A percentile compares a stretch with the other conserved stretches of the same genome.
phyloP scores from a whole-genome alignment of 2,888 invertebrate species.

The Calameuta idolon region DNA sequence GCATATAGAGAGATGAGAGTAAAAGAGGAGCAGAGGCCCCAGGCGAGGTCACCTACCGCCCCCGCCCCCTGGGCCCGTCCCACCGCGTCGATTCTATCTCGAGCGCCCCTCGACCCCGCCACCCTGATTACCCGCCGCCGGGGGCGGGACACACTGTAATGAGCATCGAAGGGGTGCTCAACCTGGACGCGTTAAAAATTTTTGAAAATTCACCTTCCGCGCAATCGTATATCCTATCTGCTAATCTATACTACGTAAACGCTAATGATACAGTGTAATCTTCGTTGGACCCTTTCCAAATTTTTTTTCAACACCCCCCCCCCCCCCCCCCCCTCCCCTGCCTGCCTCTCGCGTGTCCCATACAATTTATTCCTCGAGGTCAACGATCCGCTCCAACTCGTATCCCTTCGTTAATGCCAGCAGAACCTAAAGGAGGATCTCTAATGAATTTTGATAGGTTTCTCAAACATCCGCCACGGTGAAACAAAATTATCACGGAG shows the following conservation, averaged over 20 bases:
- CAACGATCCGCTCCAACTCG: neutral
- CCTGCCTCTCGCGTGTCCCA: neutral
- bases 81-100: conserved; percentile 41
- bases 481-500: neutral
- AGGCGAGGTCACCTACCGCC: conserved; percentile 66
- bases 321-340: too few species aligned
- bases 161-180: conserved; percentile 65
- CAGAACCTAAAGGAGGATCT: neutral
- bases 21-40: conserved; percentile 57
- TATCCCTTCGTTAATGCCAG: neutral
- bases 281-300: neutral
- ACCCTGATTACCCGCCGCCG: conserved; percentile 65
- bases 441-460: neutral
- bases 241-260: neutral
- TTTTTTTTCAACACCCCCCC: neutral
- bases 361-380: neutral
- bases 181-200: conserved; percentile 44
- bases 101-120: conserved; percentile 40
- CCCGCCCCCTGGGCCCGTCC: conserved; percentile 44
- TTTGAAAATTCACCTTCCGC: neutral
- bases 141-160: conserved; percentile 65
- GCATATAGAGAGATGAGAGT: conserved; percentile 28
- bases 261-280: neutral
- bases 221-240: neutral
- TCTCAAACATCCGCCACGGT: neutral